phyloP scores from a whole-genome alignment of 2,888 invertebrate genomes.

The Crocallis elinguaria region DNA sequence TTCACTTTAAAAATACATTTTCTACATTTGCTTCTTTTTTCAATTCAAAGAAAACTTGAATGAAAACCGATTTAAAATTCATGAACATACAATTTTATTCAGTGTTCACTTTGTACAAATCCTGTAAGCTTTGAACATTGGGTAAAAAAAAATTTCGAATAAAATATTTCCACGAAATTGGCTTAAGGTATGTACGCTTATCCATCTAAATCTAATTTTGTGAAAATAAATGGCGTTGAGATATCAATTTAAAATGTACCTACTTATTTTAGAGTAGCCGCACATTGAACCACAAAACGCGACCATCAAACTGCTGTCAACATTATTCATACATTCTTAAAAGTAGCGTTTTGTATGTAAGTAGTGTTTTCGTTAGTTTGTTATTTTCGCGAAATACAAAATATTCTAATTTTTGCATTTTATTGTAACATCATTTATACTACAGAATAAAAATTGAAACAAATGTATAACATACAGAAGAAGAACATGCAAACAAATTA shows the following conservation, averaged over 20 bases:
- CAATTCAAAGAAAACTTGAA: not conserved
- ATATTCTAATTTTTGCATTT: no score
- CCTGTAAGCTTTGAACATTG: not conserved
- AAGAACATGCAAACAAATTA: no score
- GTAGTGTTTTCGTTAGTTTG: no score
- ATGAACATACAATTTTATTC: not conserved
- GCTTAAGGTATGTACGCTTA: slow-evolving; percentile 2
- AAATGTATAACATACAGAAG: no score
- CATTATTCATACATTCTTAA: not conserved
- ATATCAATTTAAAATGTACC: not conserved
- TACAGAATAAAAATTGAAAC: no score
- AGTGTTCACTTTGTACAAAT: no score
- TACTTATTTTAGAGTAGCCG: slow-evolving; percentile 1
- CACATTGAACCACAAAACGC: no score
- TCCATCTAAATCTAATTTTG: slow-evolving; percentile 34
- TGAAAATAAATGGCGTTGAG: slow-evolving; percentile 15
- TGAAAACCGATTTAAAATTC: not conserved
- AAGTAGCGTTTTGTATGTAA: no score
- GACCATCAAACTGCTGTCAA: no score
- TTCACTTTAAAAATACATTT: no score
- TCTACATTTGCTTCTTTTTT: not conserved
- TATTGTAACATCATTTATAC: no score
- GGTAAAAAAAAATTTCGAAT: not conserved
- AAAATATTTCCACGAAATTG: slow-evolving; percentile 7
- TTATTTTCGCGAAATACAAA: no score